Base-by-base conservation (phyloP, 2,113 vertebrate genomes). In the Scopus umbretta region DNA sequence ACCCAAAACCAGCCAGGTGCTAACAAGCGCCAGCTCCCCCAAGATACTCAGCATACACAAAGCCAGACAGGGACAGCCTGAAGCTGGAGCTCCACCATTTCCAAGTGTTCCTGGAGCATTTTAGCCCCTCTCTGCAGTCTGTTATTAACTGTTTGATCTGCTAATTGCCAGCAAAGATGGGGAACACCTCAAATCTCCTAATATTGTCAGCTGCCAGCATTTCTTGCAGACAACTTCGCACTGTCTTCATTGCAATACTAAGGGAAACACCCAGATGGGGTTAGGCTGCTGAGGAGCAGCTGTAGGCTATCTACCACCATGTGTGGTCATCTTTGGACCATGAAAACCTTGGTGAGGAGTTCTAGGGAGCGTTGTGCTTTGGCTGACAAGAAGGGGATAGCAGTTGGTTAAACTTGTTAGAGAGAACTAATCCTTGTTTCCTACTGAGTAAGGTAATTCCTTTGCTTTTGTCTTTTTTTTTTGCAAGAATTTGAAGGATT, bases 221-320 rank as follows among this genome's bases (percentile, higher is more conserved):
- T 27, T 36, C 70, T 43, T 42, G 23, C 23, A 73, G 53, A 11
- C 19, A 32, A 2, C 2, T 47, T 42, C 50, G 47, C n/a, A 13
- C 27, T 27, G 4, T 43, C 45, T 47, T 40, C 42, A 40, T 11
- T 30, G 11, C 0, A 1, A 13, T 14, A 11, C 13, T 18, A 3
- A 38, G 7, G 72, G 40, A 15, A 76, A 12, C 43, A 42, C 7
- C 20, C 1, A 0, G 9, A 1, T 7, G 22, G 63, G 45, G 32
- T 11, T 5, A 30, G 7, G 63, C 29, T 88, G 58, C 36, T 47
- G 34, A 14, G 79, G 52, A 66, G 36, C 59, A 83, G 76, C 73
- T 86, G 65, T 10, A 30, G 36, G 13, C 3, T 18, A 3, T 53
- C 36, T 21, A 3, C 16, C n/a, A 52, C 10, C 0, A 0, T 2